Percentiles rank a stretch among this genome's conserved stretches.
Conservation (phyloP, 1,140 invertebrate genomes). For the Drosophila carrolli region DNA sequence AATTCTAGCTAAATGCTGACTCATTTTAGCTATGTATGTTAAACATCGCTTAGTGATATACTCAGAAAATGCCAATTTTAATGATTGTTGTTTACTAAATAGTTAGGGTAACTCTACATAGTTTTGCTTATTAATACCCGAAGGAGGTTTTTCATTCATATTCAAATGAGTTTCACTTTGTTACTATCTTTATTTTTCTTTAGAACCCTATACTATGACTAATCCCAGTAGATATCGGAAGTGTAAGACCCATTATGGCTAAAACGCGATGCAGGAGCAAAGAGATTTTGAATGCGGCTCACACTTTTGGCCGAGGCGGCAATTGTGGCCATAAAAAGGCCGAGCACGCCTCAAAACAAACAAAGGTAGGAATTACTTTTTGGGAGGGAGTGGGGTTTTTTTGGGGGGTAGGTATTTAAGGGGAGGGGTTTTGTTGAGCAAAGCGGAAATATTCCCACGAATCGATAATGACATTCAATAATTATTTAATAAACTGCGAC, state of each 20-base stretch:
- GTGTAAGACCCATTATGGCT: slow-evolving; percentile 33
- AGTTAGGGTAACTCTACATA: neutral
- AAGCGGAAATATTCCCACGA: slow-evolving; percentile 66
- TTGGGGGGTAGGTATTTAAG: slow-evolving; percentile 4
- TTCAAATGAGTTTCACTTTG: slow-evolving; percentile 2
- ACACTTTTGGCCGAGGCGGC: slow-evolving; percentile 27
- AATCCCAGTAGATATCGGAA: slow-evolving; percentile 41
- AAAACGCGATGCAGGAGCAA: slow-evolving; percentile 24
- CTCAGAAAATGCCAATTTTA: neutral
- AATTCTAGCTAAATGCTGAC: slow-evolving; percentile 43
- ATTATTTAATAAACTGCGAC: slow-evolving; percentile 44
- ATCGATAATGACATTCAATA: slow-evolving; percentile 80
- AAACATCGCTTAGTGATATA: slow-evolving; percentile 3
- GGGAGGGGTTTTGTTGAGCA: neutral
- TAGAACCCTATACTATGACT: slow-evolving; percentile 13
- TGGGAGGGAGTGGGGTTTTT: neutral
- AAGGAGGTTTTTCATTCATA: slow-evolving; percentile 10
- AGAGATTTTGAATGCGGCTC: slow-evolving; percentile 43
- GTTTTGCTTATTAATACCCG: slow-evolving; percentile 9
- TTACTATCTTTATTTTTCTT: neutral
- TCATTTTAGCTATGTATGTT: slow-evolving; percentile 20
- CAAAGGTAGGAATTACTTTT: slow-evolving; percentile 33
- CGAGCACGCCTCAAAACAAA: slow-evolving; percentile 49
- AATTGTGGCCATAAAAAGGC: slow-evolving; percentile 51
- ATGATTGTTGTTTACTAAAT: too few species aligned